phyloP scores from a whole-genome alignment of 2,113 vertebrate genomes.

The Halcyon senegalensis region DNA sequence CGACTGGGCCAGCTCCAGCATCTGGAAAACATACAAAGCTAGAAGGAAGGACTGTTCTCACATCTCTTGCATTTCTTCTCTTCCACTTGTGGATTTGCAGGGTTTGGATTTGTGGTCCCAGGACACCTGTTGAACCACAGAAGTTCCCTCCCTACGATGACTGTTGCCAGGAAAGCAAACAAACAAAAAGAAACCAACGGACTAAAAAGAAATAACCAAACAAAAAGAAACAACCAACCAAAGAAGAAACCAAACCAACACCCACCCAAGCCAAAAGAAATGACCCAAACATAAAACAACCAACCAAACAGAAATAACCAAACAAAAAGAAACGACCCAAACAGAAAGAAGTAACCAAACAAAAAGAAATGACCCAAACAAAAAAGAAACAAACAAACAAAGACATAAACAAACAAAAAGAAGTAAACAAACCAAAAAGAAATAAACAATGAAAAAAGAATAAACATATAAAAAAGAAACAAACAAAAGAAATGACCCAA shows the following conservation, averaged over 20 bases:
- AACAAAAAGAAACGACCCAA: not conserved
- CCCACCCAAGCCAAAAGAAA: not conserved
- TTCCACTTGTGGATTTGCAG: not conserved
- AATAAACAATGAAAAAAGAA: not conserved
- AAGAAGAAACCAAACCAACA: not conserved
- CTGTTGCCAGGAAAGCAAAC: slow-evolving; percentile 4
- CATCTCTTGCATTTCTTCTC: not conserved
- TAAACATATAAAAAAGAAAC: not conserved
- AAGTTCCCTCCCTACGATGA: not conserved
- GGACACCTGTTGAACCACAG: not conserved
- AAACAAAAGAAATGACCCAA: not conserved
- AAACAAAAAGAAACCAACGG: not conserved
- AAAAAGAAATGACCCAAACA: not conserved
- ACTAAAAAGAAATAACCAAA: not conserved
- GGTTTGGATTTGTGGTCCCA: not conserved
- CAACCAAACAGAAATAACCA: not conserved
- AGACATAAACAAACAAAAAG: not conserved
- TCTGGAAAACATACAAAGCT: not conserved
- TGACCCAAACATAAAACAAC: not conserved
- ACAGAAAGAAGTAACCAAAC: not conserved
- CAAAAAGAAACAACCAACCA: not conserved
- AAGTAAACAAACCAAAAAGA: not conserved
- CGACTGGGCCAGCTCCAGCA: not conserved
- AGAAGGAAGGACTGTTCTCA: not conserved
- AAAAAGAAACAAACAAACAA: not conserved